Base-by-base conservation (phyloP, 2,888 invertebrate species). In the Melinopterus prodromus region DNA sequence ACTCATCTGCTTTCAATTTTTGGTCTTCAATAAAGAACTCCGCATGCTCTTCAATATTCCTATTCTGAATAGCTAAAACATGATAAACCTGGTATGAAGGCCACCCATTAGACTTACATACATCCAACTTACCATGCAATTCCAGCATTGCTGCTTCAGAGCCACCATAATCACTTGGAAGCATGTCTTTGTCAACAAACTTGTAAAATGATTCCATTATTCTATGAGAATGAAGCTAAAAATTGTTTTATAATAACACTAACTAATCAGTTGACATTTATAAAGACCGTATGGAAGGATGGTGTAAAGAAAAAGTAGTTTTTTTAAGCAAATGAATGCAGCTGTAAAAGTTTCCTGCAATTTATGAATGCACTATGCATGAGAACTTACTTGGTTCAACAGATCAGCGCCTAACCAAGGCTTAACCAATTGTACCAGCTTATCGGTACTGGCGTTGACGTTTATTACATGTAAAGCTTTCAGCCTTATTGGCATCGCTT, bases 331-430 rank as follows among this genome's bases (percentile, higher is more conserved):
- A 26, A 26, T 26, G 26, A 3, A 26, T 26, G 2, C 1, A 26
- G 26, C 26, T 26, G 3, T 26, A 26, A 26, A 26, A 26, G 26
- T n/a, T n/a, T n/a, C n/a, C n/a, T n/a, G n/a, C n/a, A n/a, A n/a
- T n/a, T n/a, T n/a, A n/a, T n/a, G n/a, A n/a, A n/a, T n/a, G n/a
- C 26, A 26, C 26, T 1, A 53, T 53, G 5, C 12, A 9, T 9
- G 12, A 53, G 12, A 9, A 84, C 83, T 84, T 81, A 91, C 76
- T 81, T 78, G 77, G 69, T 89, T 89, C 77, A 90, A 82, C 0
- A 95, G 87, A 38, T 92, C 90, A 84, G 93, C 94, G 86, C 92
- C 94, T 90, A 95, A 91, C 85, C 95, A 94, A 0, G 95, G 95
- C 85, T 90, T 92, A 88, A 95, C 90, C 83, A 95, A 86, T 82